A percentile compares a stretch with the other conserved stretches of the same genome.
Conservation (phyloP, 2,113 vertebrate species). For the Rhinopithecus roxellana region DNA sequence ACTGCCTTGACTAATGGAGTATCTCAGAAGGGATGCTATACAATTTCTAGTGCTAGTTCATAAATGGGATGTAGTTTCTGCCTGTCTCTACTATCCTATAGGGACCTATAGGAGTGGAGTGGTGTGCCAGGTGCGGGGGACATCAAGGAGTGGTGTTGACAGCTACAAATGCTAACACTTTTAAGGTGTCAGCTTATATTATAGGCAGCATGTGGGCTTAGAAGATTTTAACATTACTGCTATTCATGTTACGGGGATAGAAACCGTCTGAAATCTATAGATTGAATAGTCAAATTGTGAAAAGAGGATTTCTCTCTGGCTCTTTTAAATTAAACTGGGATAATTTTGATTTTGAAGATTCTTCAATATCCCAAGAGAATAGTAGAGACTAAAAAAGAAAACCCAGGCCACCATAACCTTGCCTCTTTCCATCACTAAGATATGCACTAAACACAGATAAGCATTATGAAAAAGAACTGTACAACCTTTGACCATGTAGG, state of each 20-base stretch:
- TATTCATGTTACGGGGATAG: neutral
- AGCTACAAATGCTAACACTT: neutral
- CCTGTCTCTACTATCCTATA: neutral
- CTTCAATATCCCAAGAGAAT: neutral
- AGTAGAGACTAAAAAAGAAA: neutral
- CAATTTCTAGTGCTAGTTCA: neutral
- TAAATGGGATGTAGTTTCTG: neutral
- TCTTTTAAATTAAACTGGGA: neutral
- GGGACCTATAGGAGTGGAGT: neutral
- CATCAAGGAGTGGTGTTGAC: neutral
- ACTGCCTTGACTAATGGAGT: neutral
- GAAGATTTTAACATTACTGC: neutral
- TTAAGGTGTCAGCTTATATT: neutral
- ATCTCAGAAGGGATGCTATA: neutral
- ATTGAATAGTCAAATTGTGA: neutral
- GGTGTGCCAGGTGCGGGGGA: neutral
- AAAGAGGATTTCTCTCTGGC: neutral
- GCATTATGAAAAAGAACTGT: neutral
- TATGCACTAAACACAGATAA: neutral
- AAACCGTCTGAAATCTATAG: neutral
- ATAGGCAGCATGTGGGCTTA: neutral
- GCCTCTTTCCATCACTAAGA: neutral
- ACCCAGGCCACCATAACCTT: neutral
- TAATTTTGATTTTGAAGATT: neutral
- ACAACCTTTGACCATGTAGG: neutral